Evolutionary conservation across 2,888 invertebrate genomes (phyloP).

Genomic region (Adelphocoris suturalis): DNA sequence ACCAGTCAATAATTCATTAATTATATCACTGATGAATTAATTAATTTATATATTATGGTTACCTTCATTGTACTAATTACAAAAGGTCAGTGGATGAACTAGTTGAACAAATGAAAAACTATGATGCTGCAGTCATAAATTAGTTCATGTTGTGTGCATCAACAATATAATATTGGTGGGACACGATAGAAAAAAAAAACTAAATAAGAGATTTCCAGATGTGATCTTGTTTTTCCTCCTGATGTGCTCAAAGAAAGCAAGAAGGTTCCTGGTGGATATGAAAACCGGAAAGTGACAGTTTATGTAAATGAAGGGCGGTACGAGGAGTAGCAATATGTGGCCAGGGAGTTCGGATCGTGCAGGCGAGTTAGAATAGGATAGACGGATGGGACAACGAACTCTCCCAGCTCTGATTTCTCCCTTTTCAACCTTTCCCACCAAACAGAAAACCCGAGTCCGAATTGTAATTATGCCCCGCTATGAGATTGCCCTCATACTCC

Average conservation of each 20-base stretch:
- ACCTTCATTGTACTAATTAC: too few relatives aligned
- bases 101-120: too few relatives aligned
- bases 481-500: background rate
- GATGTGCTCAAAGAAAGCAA: background rate
- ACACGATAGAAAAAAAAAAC: background rate
- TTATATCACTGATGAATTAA: too few relatives aligned
- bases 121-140: too few relatives aligned
- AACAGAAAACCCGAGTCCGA: slow-evolving; percentile 11
- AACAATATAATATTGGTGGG: too few relatives aligned
- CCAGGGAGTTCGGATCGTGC: slow-evolving; percentile 25
- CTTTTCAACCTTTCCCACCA: slow-evolving; percentile 27
- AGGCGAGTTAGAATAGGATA: slow-evolving; percentile 3
- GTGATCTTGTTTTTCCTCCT: slow-evolving; percentile 30
- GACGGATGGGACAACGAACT: background rate
- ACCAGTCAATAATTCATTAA: too few relatives aligned
- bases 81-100: too few relatives aligned
- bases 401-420: background rate
- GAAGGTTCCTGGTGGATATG: slow-evolving; percentile 21
- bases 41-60: too few relatives aligned
- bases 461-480: slow-evolving; percentile 5
- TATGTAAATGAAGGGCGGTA: slow-evolving; percentile 27
- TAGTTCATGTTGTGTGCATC: too few relatives aligned
- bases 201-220: background rate
- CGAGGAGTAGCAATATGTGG: slow-evolving; percentile 19
- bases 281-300: slow-evolving; percentile 41